Percentiles rank a stretch among this genome's conserved stretches.
Evolutionary conservation across 2,113 vertebrate genomes (phyloP).

Genomic region (Athene cunicularia): DNA sequence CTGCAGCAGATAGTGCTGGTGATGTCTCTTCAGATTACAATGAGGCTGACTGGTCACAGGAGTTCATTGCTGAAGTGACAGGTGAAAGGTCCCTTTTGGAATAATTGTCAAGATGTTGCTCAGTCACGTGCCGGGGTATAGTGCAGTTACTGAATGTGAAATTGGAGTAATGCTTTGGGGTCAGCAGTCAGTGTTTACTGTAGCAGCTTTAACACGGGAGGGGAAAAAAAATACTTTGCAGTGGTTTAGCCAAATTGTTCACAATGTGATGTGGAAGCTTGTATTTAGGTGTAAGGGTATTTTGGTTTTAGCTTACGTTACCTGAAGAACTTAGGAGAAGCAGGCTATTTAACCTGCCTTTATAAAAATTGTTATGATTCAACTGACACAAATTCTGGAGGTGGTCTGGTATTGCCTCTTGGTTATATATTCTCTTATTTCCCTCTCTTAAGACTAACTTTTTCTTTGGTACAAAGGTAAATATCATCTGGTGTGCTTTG

Average conservation of each 20-base stretch:
- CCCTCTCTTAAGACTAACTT: background rate
- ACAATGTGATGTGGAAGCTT: background rate
- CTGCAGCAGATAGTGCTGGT: slow-evolving; percentile 78
- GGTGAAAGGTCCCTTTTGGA: slow-evolving; percentile 71
- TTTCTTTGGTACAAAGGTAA: background rate
- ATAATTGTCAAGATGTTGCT: background rate
- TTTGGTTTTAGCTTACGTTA: background rate
- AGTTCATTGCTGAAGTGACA: slow-evolving; percentile 95
- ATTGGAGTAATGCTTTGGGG: background rate
- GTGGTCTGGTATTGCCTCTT: background rate
- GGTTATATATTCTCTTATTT: background rate
- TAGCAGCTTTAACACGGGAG: background rate
- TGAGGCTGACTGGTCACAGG: slow-evolving; percentile 95
- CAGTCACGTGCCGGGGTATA: background rate
- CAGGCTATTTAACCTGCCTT: background rate
- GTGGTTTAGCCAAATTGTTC: background rate
- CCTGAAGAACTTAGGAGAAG: background rate
- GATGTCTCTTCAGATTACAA: slow-evolving; percentile 84
- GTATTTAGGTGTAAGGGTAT: background rate
- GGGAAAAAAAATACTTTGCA: background rate
- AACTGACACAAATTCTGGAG: background rate
- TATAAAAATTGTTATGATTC: background rate
- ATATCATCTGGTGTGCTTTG: background rate
- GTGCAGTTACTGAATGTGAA: background rate
- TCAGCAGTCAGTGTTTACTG: background rate